These are phyloP conservation scores for Volucella inanis DNA, from an alignment of 2,888 invertebrate species.

Conservation along the genomic window DNA sequence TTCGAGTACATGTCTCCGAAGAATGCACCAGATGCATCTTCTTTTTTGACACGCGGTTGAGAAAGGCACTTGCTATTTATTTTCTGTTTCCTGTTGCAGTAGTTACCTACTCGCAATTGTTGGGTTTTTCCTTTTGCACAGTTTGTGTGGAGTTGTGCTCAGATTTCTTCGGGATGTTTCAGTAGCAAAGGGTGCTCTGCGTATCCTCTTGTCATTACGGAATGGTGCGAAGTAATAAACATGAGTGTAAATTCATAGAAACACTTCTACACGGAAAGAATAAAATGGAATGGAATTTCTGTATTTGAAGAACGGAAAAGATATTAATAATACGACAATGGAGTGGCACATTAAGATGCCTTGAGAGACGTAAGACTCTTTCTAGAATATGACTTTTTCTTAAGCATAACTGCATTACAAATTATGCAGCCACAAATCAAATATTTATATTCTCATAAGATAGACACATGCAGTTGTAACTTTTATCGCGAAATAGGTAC, in stretches of 20 bases:
- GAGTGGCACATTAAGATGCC: too few relatives aligned
- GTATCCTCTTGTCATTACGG: conserved; percentile 71
- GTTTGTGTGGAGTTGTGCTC: conserved; percentile 37
- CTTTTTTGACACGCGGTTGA: conserved; percentile 32
- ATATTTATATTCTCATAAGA: too few relatives aligned
- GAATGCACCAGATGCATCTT: conserved; percentile 18
- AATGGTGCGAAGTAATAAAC: conserved; percentile 73
- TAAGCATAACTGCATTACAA: too few relatives aligned
- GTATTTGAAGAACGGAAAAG: conserved; percentile 9
- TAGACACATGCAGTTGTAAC: too few relatives aligned
- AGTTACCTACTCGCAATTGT: conserved; percentile 1
- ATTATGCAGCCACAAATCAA: too few relatives aligned
- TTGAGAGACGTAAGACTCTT: too few relatives aligned
- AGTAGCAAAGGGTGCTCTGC: conserved; percentile 54
- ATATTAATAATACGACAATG: not conserved
- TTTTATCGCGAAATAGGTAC: too few relatives aligned
- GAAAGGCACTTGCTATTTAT: conserved; percentile 65
- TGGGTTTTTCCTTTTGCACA: conserved; percentile 11
- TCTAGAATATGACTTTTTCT: too few relatives aligned
- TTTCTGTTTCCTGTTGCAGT: conserved; percentile 70
- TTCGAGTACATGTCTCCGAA: conserved; percentile 1
- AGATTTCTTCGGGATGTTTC: conserved; percentile 40
- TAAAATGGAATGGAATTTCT: conserved; percentile 24
- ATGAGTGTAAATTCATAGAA: conserved; percentile 57
- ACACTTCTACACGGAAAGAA: conserved; percentile 60